Conservation (phyloP, 2,888 invertebrate genomes). For the Hyalella azteca region DNA sequence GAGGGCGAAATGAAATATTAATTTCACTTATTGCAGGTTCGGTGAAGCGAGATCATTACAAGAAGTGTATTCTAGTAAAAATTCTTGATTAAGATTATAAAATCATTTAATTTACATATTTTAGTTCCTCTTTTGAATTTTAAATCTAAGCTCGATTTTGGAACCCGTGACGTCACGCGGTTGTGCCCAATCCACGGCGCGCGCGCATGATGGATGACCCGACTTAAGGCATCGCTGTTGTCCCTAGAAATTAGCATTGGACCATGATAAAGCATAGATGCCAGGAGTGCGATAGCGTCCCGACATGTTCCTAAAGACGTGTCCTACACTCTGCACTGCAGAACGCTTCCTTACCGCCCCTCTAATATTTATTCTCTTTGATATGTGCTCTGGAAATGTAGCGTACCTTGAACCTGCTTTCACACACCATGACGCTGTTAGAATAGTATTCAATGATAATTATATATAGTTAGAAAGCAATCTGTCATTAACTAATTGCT, state of each 20-base stretch:
- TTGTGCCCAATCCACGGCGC: not conserved
- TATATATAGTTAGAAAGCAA: too few species aligned
- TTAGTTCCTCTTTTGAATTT: too few species aligned
- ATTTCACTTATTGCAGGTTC: too few species aligned
- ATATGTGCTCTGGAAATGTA: too few species aligned
- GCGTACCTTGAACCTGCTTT: not conserved
- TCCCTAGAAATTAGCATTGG: slow-evolving; percentile 3
- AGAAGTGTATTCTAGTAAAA: too few species aligned
- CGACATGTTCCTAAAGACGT: slow-evolving; percentile 19
- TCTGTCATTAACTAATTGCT: too few species aligned
- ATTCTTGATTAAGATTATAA: too few species aligned
- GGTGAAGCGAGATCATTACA: too few species aligned
- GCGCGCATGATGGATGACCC: slow-evolving; percentile 30
- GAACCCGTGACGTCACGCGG: not conserved
- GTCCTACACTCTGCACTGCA: slow-evolving; percentile 20
- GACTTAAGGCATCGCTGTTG: not conserved
- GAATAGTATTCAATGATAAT: not conserved
- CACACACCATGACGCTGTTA: not conserved
- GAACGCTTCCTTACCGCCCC: not conserved
- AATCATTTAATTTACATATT: too few species aligned
- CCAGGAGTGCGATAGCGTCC: not conserved
- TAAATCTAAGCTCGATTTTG: too few species aligned
- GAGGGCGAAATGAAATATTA: too few species aligned
- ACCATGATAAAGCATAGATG: slow-evolving; percentile 29
- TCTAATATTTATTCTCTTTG: too few species aligned